Evolutionary conservation across 2,888 invertebrate genomes (phyloP), one percentile per base, ranked within the genome.

Genomic region (Dynastes tityus): DNA sequence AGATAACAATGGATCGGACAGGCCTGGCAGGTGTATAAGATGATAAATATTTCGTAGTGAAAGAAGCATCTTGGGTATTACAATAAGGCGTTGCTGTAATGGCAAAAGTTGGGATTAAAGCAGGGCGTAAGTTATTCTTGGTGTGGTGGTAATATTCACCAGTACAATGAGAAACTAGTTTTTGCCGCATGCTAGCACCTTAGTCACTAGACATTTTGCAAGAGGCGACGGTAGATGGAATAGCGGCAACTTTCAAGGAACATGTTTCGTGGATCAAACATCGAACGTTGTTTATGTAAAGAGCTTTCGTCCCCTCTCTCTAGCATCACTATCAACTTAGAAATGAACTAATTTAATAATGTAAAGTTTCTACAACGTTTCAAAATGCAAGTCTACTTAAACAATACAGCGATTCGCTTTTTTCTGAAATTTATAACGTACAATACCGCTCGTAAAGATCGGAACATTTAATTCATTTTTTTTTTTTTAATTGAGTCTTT

Each of bases 81-180:
- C 85, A 87, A 87, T 86, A 87, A 86, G 86, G 86, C 83, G 84
- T 83, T 83, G 82, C 84, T 83, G 86, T 87, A 88, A 88, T 88
- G 87, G 87, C 83, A 82, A 87, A 88, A 88, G 87, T 88, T 88
- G 84, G 84, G 85, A 87, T 85, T 87, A 87, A 87, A 86, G 85
- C 85, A 84, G 85, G 84, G 86, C 84, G 83, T 85, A 86, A 85
- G 85, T 87, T 87, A 87, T 87, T 87, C 87, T 86, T 86, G 84
- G 61, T 84, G 87, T 86, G 84, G 61, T 84, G 87, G 87, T 86
- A 87, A 87, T 87, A 87, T 87, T 87, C 87, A 83, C 82, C 81
- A 85, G 85, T 85, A 87, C 86, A 87, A 87, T 86, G 85, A 86
- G 84, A 85, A 83, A 84, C 81, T 84, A 86, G 85, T 87, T 87